Conservation (phyloP, 2,113 vertebrate genomes). For the Zosterops japonicus region DNA sequence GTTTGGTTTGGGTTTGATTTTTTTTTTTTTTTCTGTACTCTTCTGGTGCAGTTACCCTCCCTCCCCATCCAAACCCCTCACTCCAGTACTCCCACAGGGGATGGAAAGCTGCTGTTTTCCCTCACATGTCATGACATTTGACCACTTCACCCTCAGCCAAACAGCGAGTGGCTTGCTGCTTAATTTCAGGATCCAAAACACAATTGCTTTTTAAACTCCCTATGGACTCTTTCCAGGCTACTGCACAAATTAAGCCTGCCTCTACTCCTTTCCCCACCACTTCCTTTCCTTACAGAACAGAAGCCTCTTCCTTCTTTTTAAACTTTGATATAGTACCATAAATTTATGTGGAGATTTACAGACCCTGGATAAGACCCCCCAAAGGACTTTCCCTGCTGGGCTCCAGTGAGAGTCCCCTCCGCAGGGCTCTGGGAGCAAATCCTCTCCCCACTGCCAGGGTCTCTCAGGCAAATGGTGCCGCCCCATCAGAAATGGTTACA, state of each 20-base stretch:
- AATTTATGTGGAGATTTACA: neutral
- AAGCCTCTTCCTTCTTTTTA: constrained; percentile 6
- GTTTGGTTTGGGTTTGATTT: neutral
- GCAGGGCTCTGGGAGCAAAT: neutral
- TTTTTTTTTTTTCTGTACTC: neutral
- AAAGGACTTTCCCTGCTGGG: neutral
- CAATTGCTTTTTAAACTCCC: constrained; percentile 64
- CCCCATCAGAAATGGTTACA: neutral
- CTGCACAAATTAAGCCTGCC: constrained; percentile 54
- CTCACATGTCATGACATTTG: constrained; percentile 50
- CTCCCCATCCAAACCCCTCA: neutral
- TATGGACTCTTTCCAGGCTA: constrained; percentile 52
- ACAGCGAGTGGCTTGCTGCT: neutral
- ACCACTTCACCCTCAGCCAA: constrained; percentile 53
- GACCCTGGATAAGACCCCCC: neutral
- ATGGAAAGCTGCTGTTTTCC: constrained; percentile 48
- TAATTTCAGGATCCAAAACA: constrained; percentile 59
- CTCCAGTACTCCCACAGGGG: neutral
- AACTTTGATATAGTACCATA: constrained; percentile 18
- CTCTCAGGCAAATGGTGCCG: fast-evolving
- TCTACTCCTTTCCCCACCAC: constrained; percentile 31
- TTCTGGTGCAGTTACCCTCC: neutral
- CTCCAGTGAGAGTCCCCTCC: neutral
- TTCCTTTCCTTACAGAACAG: constrained; percentile 19
- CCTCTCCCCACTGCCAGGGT: neutral